phyloP scores from a whole-genome alignment of 2,797 vertebrate species.

The Steatocranus sp. region DNA sequence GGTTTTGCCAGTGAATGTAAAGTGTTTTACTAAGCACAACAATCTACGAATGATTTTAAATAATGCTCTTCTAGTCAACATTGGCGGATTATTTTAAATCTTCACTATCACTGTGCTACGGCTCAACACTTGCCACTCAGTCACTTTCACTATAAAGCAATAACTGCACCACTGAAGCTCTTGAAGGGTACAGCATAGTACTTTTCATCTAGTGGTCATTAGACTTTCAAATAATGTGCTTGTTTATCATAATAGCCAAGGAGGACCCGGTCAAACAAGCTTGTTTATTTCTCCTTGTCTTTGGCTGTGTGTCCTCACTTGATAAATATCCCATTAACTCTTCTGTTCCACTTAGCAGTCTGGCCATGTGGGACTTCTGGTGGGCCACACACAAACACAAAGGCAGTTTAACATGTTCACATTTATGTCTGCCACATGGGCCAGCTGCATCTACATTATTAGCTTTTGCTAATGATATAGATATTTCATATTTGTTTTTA shows the following conservation, averaged over 20 bases:
- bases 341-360: conserved; percentile 56
- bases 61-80: not conserved
- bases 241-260: conserved; percentile 62
- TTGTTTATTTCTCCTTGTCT: conserved; percentile 68
- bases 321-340: conserved; percentile 73
- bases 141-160: conserved; percentile 9
- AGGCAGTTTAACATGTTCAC: not conserved
- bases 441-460: not conserved
- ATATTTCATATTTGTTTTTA: not conserved
- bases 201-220: conserved; percentile 47
- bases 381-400: not conserved
- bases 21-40: not conserved
- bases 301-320: conserved; percentile 52
- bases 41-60: not conserved
- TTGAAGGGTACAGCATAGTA: conserved; percentile 24
- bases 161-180: conserved; percentile 1
- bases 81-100: not conserved
- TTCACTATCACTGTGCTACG: not conserved
- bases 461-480: not conserved
- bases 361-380: conserved; percentile 43
- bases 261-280: conserved; percentile 55
- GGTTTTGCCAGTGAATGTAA: not conserved
- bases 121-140: not conserved
- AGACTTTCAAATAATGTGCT: conserved; percentile 64
- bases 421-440: not conserved